These are phyloP conservation scores for Chaetodon trifasciatus DNA, from an alignment of 2,797 vertebrate genomes.

Conservation along the genomic window DNA sequence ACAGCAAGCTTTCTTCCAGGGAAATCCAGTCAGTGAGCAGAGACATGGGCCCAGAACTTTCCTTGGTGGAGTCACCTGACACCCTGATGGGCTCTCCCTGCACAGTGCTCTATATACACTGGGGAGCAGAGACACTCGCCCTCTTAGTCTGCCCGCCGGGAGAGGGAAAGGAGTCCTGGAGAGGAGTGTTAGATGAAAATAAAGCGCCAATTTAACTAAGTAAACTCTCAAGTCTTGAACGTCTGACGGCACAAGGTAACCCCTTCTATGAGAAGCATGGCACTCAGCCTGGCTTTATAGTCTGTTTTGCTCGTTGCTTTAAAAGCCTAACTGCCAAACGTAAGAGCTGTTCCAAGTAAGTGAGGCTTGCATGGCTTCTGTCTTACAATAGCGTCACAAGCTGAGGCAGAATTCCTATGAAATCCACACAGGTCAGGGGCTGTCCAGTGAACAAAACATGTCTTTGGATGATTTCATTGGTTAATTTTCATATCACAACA, in stretches of 20 bases:
- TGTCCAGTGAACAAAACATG: neutral
- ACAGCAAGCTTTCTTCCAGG: conserved; percentile 38
- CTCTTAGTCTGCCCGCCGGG: conserved; percentile 74
- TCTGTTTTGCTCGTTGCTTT: conserved; percentile 72
- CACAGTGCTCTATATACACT: conserved; percentile 75
- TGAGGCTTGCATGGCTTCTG: conserved; percentile 65
- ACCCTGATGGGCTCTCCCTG: conserved; percentile 70
- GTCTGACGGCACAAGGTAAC: conserved; percentile 84
- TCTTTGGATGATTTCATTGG: neutral
- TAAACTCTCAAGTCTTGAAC: conserved; percentile 75
- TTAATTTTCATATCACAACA: neutral
- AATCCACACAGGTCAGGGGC: neutral
- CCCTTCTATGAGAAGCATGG: conserved; percentile 42
- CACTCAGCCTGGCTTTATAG: conserved; percentile 61
- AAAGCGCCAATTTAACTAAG: conserved; percentile 58
- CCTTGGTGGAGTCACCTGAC: conserved; percentile 83
- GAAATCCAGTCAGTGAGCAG: conserved; percentile 42
- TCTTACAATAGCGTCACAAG: conserved; percentile 30
- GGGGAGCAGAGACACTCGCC: conserved; percentile 59
- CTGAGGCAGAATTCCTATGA: conserved; percentile 3
- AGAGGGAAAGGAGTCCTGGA: conserved; percentile 67
- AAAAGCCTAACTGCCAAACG: conserved; percentile 27
- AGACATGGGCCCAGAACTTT: conserved; percentile 81
- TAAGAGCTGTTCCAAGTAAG: conserved; percentile 18
- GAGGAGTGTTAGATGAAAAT: conserved; percentile 62